Conservation (phyloP, 2,888 invertebrate genomes). For the Macrophya annulata region DNA sequence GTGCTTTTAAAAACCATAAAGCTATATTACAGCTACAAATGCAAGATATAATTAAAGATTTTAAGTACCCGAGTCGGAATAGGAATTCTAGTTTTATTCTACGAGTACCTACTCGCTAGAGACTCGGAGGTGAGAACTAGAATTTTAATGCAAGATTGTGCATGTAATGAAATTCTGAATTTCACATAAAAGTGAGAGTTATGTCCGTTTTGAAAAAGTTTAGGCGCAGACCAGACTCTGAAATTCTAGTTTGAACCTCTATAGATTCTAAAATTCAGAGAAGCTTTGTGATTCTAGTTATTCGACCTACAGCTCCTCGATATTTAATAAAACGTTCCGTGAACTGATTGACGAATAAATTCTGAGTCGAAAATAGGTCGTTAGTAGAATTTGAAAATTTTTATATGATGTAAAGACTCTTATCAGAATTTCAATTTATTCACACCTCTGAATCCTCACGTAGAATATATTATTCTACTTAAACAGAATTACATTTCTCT, state of each 20-base stretch:
- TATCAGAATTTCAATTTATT: background rate
- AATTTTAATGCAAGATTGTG: background rate
- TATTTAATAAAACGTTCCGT: background rate
- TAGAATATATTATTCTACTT: too few relatives aligned
- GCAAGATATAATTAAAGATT: background rate
- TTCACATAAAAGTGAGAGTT: background rate
- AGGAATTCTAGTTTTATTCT: background rate
- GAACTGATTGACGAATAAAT: background rate
- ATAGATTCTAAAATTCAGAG: background rate
- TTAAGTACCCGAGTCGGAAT: background rate
- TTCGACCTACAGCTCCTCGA: background rate
- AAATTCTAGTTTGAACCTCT: constrained; percentile 10
- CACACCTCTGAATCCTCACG: too few relatives aligned
- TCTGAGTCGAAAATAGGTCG: background rate
- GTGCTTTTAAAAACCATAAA: constrained; percentile 20
- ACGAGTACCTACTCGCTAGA: background rate
- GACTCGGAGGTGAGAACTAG: background rate
- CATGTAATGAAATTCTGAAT: constrained; percentile 2
- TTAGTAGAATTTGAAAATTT: background rate
- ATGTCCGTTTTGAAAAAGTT: background rate
- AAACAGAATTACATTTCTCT: background rate
- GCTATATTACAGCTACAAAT: background rate
- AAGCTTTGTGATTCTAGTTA: background rate
- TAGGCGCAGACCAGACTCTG: background rate
- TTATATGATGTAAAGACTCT: background rate